Base-by-base conservation (phyloP, 2,797 vertebrate species). In the Mycteria americana region DNA sequence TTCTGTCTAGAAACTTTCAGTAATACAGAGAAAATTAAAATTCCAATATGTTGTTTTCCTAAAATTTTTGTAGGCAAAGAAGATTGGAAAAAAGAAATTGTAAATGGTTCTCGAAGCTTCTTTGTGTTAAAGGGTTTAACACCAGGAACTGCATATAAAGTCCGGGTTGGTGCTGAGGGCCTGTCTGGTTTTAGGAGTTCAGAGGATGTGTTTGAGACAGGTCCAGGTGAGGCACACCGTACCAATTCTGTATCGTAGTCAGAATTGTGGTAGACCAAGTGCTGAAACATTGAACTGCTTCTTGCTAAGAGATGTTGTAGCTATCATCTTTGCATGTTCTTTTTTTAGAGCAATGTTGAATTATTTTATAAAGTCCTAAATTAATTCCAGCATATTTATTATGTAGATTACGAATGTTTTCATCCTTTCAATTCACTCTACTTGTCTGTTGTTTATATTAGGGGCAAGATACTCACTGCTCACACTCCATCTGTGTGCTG, bases 111-210 rank as follows among this genome's bases (percentile, higher is more conserved):
- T 98, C 98, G 98, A 98, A 98, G 95, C 98, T 97, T 98, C 98
- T 98, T 98, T 98, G 96, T 98, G 97, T 99, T 99, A 98, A 99
- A 98, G 97, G 98, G 98, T 98, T 98, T 99, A 98, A 99, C 99
- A 97, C 99, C 98, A 96, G 99, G 99, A 98, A 98, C 98, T 96
- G 97, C 98, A 97, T 99, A 99, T 99, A 99, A 98, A 98, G 99
- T 99, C 97, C 98, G 98, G 84, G 98, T 99, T 99, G 99, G 98
- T 98, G 99, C 99, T 97, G 98, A 98, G 97, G 99, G 98, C 97
- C 98, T 98, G 97, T 98, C 98, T 94, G 98, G 98, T 98, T 98
- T 98, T 98, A 98, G 97, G 98, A 98, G 97, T 98, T 99, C 99
- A 97, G 97, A 99, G 96, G 99, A 99, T 98, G 96, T 99, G 48